Base-by-base conservation (phyloP, 2,797 vertebrate genomes). In the Neomorphus geoffroyi region DNA sequence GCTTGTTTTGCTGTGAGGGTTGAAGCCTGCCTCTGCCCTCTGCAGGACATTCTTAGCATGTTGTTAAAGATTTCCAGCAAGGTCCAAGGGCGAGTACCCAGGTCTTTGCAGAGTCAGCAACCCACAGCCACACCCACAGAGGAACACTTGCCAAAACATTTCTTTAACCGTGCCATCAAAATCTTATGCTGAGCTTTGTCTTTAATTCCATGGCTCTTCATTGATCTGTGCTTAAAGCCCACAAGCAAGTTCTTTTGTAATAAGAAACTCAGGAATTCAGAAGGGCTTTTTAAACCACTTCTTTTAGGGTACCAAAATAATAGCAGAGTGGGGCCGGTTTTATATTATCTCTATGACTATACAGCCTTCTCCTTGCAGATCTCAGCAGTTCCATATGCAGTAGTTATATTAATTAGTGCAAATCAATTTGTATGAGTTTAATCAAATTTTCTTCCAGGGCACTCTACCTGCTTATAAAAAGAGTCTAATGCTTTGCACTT, bases 331-430 rank as follows among this genome's bases (percentile, higher is more conserved):
- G 14, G 18, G 41, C 18, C 6, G 27, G 30, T 87, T 86, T 67
- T 67, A 15, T n/a, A 6, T 22, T 56, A 51, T 61, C 28, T 5
- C 33, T 61, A 9, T 13, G 46, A 18, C 27, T 50, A 35, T 62
- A 71, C 10, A 91, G 80, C 67, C 82, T 70, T 51, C 83, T 93
- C 35, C 48, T 83, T 66, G 82, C 83, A 85, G 67, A 67, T 71
- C 26, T 30, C 71, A 85, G 75, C 41, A 74, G 41, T 54, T 41
- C 56, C 46, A 18, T 3, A 14, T 2, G 19, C 23, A 75, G 62
- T 6, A 58, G 35, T n/a, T 58, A 18, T 1, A 7, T 39, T 46
- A 77, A 74, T 78, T 35, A 71, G 13, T 8, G 37, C 60, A 70
- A 70, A 75, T 56, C 15, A 43, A 48, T 37, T 33, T 50, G 28